Base-by-base conservation (phyloP, 2,888 invertebrate species). In the Ganaspis brasiliensis region DNA sequence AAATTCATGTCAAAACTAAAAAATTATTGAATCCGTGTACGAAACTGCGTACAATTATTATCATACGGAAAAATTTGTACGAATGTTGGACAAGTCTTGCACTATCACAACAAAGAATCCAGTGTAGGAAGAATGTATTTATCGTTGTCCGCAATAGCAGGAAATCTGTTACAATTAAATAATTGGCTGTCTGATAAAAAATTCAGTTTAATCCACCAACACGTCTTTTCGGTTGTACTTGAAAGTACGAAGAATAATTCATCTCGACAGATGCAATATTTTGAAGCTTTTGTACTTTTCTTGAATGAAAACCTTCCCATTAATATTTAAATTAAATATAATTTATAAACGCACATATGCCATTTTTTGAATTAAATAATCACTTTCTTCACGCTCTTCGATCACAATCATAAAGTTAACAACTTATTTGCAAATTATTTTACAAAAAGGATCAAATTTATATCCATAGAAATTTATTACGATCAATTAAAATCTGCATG, bases 111-210 rank as follows among this genome's bases (percentile, higher is more conserved):
- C 59, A 59, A 59, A 59, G 59, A 59, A 59, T 59, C 35, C 31
- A 59, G 35, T 35, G 26, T 31, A 59, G 59, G 35, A 59, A 59
- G 59, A 59, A 31, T 59, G 59, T 31, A 31, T 72, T 31, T 56
- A 19, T 56, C 57, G 21, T 72, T 56, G 31, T 55, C 35, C 19
- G 55, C 61, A 72, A 73, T 72, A 78, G 73, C 84, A 81, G 85
- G 87, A 87, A 86, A 87, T 85, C 82, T 79, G 80, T 82, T 79
- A 84, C 83, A 85, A 87, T 87, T 84, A 84, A 84, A 74, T 85
- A 86, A 87, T 86, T 85, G 85, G 26, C 73, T 35, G 59, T 59
- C 31, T 59, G 59, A 59, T 31, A 59, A 59, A 59, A 59, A 59
- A 31, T 59, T 31, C 35, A 59, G 59, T 59, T 59, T 16, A 59